Evolutionary conservation across 2,113 vertebrate genomes (phyloP).

Genomic region (Bubo blakistoni): DNA sequence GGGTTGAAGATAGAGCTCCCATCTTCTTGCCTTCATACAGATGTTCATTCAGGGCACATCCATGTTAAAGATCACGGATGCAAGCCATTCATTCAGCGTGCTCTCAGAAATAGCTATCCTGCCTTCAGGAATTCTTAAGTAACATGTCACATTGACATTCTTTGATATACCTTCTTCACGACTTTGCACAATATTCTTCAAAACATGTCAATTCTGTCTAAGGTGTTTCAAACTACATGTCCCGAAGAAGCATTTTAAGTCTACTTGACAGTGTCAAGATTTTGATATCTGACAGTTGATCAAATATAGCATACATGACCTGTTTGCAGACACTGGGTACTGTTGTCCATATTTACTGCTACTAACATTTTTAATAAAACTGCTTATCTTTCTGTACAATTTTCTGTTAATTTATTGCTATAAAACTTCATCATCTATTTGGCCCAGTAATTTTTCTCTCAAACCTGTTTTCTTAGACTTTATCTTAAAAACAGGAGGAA

Average conservation of each 20-base stretch:
- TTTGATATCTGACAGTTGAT: background rate
- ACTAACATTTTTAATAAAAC: background rate
- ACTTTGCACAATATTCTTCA: background rate
- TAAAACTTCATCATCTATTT: background rate
- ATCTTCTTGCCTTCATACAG: background rate
- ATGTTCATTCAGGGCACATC: background rate
- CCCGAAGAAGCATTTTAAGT: background rate
- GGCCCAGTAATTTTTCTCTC: background rate
- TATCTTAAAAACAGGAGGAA: background rate
- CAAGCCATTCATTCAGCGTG: background rate
- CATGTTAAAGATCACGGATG: background rate
- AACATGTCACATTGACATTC: background rate
- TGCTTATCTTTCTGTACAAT: background rate
- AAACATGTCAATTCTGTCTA: background rate
- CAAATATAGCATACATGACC: background rate
- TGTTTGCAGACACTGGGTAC: background rate
- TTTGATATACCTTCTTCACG: background rate
- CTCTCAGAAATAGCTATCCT: background rate
- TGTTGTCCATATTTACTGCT: background rate
- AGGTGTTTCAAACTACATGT: background rate
- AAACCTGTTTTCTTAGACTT: background rate
- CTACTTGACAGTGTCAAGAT: background rate
- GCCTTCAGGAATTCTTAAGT: background rate
- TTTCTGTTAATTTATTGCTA: background rate
- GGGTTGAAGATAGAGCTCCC: background rate